phyloP scores from a whole-genome alignment of 2,113 vertebrate genomes.

The Periophthalmodon schlosseri region DNA sequence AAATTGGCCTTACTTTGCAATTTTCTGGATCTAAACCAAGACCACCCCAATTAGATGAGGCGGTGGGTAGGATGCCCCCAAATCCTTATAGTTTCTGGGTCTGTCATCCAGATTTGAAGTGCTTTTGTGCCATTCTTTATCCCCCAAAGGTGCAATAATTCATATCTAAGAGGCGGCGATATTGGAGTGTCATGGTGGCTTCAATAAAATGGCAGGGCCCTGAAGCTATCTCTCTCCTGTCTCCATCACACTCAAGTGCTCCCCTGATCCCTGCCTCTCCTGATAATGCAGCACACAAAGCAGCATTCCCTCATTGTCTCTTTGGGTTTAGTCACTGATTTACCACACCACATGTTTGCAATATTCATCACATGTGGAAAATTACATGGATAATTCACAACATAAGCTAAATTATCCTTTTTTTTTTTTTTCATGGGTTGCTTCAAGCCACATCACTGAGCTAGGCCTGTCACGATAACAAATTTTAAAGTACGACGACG shows the following conservation, averaged over 20 bases:
- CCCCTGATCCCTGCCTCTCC: slow-evolving; percentile 63
- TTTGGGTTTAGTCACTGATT: slow-evolving; percentile 66
- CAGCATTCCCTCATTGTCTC: slow-evolving; percentile 58
- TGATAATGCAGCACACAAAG: slow-evolving; percentile 69
- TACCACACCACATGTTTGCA: background rate
- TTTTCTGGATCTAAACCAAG: slow-evolving; percentile 27
- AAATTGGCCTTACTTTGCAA: background rate
- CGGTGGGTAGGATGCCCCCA: slow-evolving; percentile 26
- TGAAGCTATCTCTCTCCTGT: slow-evolving; percentile 74
- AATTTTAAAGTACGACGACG: too few species aligned
- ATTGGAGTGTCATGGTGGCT: slow-evolving; percentile 69
- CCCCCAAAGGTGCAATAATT: slow-evolving; percentile 60
- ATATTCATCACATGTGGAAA: background rate
- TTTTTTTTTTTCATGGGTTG: too few species aligned
- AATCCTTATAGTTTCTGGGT: slow-evolving; percentile 24
- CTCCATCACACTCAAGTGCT: slow-evolving; percentile 74
- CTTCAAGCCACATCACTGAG: too few species aligned
- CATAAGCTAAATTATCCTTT: too few species aligned
- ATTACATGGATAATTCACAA: background rate
- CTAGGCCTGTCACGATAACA: too few species aligned
- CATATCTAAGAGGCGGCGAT: slow-evolving; percentile 67
- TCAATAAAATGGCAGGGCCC: slow-evolving; percentile 75
- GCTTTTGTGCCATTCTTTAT: slow-evolving; percentile 39
- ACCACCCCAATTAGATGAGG: slow-evolving; percentile 15
- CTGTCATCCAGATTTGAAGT: slow-evolving; percentile 52